A percentile compares a stretch with the other conserved stretches of the same genome.
Conservation (phyloP, 2,888 invertebrate genomes). For the Spisula subtruncata region DNA sequence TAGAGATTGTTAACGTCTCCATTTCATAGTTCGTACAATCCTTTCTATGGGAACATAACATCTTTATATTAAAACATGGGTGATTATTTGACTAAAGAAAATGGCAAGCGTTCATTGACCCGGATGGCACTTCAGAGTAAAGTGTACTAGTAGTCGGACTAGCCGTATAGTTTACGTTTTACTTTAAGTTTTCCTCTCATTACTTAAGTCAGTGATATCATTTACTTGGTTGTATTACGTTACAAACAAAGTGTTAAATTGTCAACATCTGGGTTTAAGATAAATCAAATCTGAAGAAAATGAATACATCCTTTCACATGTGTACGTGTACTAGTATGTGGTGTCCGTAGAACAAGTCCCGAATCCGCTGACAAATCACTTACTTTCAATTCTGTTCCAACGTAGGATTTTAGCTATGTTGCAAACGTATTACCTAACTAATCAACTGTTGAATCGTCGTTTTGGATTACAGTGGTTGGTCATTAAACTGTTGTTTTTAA, state of each 20-base stretch:
- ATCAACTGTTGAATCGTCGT: no score
- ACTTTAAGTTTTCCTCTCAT: background rate
- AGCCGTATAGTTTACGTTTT: background rate
- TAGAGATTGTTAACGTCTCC: background rate
- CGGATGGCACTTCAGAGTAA: background rate
- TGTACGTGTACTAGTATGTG: background rate
- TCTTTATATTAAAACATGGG: background rate
- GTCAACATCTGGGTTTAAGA: constrained; percentile 4
- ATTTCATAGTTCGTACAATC: background rate
- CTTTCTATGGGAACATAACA: background rate
- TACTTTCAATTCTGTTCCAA: no score
- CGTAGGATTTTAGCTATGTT: no score
- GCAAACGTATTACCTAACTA: no score
- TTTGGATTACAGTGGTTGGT: no score
- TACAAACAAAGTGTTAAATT: constrained; percentile 17
- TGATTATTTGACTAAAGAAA: background rate
- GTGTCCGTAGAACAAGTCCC: background rate
- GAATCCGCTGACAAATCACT: background rate
- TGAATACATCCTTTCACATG: background rate
- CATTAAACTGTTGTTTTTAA: no score
- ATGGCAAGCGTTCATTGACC: background rate
- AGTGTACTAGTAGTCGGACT: background rate
- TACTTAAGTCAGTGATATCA: constrained; percentile 19
- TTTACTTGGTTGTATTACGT: background rate
- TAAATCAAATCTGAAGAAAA: constrained; percentile 10